Evolutionary conservation across 2,797 vertebrate species (phyloP).

Genomic region (Manis pentadactyla): DNA sequence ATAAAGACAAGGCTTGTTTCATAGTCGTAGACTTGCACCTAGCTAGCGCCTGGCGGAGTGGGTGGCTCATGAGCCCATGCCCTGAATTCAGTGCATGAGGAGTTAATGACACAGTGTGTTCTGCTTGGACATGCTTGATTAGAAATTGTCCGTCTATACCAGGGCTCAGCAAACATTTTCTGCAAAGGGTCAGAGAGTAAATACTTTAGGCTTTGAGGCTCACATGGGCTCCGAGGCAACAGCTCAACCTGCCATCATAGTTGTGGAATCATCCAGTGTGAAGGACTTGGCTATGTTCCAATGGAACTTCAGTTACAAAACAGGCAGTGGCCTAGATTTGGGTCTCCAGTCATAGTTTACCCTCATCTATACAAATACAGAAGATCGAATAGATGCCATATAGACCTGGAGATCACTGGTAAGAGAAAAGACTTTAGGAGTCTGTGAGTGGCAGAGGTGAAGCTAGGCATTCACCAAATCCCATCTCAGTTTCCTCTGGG

Average conservation of each 20-base stretch:
- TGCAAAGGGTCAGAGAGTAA: not conserved
- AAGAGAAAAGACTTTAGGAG: not conserved
- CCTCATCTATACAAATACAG: not conserved
- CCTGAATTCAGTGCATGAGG: no score
- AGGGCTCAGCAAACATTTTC: not conserved
- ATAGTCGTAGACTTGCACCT: not conserved
- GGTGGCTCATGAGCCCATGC: no score
- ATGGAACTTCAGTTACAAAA: not conserved
- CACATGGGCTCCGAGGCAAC: rapidly evolving
- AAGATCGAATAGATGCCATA: not conserved
- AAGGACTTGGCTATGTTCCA: not conserved
- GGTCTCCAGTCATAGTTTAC: rapidly evolving
- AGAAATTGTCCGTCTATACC: not conserved
- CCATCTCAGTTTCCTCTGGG: not conserved
- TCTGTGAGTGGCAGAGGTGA: not conserved
- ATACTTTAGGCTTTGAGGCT: not conserved
- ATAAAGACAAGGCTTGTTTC: not conserved
- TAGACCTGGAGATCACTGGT: not conserved
- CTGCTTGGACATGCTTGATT: not conserved
- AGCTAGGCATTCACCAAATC: rapidly evolving
- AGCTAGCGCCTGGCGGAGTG: not conserved
- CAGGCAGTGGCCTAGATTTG: not conserved
- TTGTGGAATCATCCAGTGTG: not conserved
- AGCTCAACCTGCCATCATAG: rapidly evolving
- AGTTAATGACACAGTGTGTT: not conserved